phyloP scores from a whole-genome alignment of 2,797 vertebrate species.

The Geotrypetes seraphini region DNA sequence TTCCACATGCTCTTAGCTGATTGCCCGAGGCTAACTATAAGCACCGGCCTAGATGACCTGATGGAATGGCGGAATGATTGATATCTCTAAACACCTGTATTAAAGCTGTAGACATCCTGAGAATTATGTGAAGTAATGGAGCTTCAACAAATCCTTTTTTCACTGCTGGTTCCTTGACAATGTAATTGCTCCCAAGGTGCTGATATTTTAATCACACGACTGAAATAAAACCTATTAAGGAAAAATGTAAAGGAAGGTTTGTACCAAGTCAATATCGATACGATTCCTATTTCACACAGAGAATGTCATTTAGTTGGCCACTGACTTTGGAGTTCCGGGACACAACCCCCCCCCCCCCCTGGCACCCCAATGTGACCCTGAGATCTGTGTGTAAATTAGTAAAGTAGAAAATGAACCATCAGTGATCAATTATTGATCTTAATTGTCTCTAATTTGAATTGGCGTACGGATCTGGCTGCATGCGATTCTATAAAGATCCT shows the following conservation, averaged over 20 bases:
- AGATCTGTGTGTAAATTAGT: too few relatives aligned
- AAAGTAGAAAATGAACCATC: too few relatives aligned
- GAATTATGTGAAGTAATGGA: conserved; percentile 40
- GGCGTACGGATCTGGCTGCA: too few relatives aligned
- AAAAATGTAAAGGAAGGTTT: too few relatives aligned
- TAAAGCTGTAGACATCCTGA: conserved; percentile 48
- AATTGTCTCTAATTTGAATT: too few relatives aligned
- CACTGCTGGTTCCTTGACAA: conserved; percentile 28
- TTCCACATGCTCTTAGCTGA: conserved; percentile 38
- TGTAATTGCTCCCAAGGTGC: conserved; percentile 26
- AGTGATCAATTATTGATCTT: too few relatives aligned
- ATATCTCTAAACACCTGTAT: conserved; percentile 61
- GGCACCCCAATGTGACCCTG: too few relatives aligned
- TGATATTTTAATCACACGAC: conserved; percentile 35
- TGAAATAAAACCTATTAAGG: conserved; percentile 8
- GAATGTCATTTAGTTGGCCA: neutral
- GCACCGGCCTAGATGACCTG: conserved; percentile 20
- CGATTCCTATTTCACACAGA: neutral
- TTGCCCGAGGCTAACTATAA: conserved; percentile 38
- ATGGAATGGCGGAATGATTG: conserved; percentile 44
- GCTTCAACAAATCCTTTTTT: conserved; percentile 24
- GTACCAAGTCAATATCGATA: neutral
- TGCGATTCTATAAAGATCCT: too few relatives aligned
- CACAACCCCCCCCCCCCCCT: too few relatives aligned
- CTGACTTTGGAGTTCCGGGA: too few relatives aligned